A percentile compares a stretch with the other conserved stretches of the same genome.
phyloP scores from a whole-genome alignment of 2,888 invertebrate genomes.

The Griposia aprilina region DNA sequence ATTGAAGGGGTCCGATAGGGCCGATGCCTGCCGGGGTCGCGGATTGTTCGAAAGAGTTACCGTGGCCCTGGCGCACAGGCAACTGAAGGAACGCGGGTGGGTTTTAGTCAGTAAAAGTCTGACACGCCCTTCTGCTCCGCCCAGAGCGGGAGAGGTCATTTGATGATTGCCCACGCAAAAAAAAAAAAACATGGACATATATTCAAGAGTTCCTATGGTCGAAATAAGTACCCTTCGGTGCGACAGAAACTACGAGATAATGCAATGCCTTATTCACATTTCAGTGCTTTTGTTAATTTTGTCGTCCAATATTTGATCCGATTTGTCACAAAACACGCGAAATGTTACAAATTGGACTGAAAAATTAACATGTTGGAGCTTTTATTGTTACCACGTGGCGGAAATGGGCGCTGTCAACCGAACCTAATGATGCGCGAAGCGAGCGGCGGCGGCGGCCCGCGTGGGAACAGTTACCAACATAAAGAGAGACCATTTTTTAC shows the following conservation, averaged over 20 bases:
- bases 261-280: background rate
- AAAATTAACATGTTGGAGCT: conserved; percentile 50
- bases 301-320: background rate
- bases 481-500: conserved; percentile 64
- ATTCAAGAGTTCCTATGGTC: background rate
- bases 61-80: too few species aligned
- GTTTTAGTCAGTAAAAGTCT: too few species aligned
- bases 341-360: conserved; percentile 34
- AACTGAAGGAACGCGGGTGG: too few species aligned
- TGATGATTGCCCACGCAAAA: too few species aligned
- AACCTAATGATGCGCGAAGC: conserved; percentile 83
- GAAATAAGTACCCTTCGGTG: background rate
- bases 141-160: too few species aligned
- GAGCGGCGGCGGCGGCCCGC: conserved; percentile 74
- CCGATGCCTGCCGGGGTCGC: too few species aligned
- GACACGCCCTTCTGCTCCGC: too few species aligned
- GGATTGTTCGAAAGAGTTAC: too few species aligned
- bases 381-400: conserved; percentile 78
- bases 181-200: too few species aligned
- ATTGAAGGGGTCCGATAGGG: too few species aligned
- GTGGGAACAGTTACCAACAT: conserved; percentile 78
- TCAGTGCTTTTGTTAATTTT: background rate
- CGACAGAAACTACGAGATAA: background rate
- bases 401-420: conserved; percentile 84
- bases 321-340: conserved; percentile 20